Base-by-base conservation (phyloP, 1,140 invertebrate species). In the Ceratitis capitata region DNA sequence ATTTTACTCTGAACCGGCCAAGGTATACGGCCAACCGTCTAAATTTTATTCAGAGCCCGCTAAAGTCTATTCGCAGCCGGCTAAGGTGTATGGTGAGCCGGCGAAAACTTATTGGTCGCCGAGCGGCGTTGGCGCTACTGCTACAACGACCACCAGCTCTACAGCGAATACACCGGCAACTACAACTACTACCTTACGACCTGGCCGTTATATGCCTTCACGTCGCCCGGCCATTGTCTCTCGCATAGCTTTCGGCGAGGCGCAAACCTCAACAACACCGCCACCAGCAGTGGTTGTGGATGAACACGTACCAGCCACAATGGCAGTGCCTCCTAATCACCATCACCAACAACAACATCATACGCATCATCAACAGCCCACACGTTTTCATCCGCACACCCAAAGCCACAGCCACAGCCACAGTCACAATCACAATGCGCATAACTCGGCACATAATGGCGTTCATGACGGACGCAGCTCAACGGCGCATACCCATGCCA, bases 1-100 rank as follows among this genome's bases (percentile, higher is more conserved):
- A 88, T 89, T 95, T n/a, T 95, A 95, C 83, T 93, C 93, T 7
- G 93, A 94, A 88, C 94, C 94, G 0, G 92, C 94, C 0, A 95
- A 95, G 88, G 92, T 95, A 2, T 96, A 96, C 86, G 93, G 94
- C 4, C 94, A 95, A 86, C 94, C 93, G 0, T 92, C 91, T 0
- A 92, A 92, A 82, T 86, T 92, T 39, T 93, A 93, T 64, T 86
- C 88, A 14, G 93, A 94, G 85, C 95, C 94, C 5, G 94, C 94
- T 29, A 93, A 93, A 86, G 90, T 93, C 6, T 93, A 93, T 85
- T 92, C 89, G 7, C 89, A 92, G 86, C 92, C 93, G 0, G 92
- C 93, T 0, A 92, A 93, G 86, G 92, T 94, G 26, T 94, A 94
- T 86, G 89, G 92, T 1, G 92, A 93, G 47, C 94, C 94, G 0